Evolutionary conservation across 2,113 vertebrate species (phyloP), one percentile per base, ranked within the genome.

Genomic region (Cinclus mexicanus): DNA sequence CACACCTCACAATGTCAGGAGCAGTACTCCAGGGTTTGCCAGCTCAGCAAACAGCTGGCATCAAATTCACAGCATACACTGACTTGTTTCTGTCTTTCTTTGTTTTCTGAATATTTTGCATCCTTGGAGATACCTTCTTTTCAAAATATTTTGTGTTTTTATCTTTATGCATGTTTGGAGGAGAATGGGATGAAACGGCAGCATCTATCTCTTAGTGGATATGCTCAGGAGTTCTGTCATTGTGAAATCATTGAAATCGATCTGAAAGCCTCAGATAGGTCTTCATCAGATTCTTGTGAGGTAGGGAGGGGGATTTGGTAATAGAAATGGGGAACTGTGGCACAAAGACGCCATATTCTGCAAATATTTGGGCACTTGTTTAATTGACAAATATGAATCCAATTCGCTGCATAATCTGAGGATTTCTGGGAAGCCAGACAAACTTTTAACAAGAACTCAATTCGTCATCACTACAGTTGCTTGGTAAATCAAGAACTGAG

Each of bases 391-490:
- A 46, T 7, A 9, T 41, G 61, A 85, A 69, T 60, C 37, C 39
- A 69, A 5, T 53, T 76, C 87, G 56, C 25, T 53, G 59, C 0
- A 0, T 68, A 63, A 78, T 46, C 12, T 17, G 35, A 91, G 83
- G 56, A 64, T 91, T 89, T 64, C 90, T 83, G 85, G 90, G 92
- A 83, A 93, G 61, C 9, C 75, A 49, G 93, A 49, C 90, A 87
- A 65, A 17, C 67, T 87, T 89, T 24, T 53, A 52, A 49, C 16
- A 21, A 41, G 65, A 83, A 28, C 25, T 17, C 7, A 6, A 41
- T 25, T 90, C 0, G 0, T 53, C 67, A 41, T 65, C 0, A 4
- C 70, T 70, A 26, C 80, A 49, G 83, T 74, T 9, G 16, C 56
- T 87, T 1, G 2, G 42, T 57, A 63, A 56, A 33, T 53, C 21